A percentile compares a stretch with the other conserved stretches of the same genome.
Evolutionary conservation across 1,140 invertebrate genomes (phyloP).

Genomic region (Drosophila melanogaster): Release_6_plus_ISO1_MT NC_004354.4:15105001-15105500

Average conservation of each 20-base stretch:
- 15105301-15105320: conserved; percentile 23
- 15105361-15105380: conserved; percentile 99
- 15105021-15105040: not conserved
- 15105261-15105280: conserved; percentile 2
- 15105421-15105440: conserved; percentile 11
- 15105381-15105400: conserved; percentile 84
- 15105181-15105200: conserved; percentile 4
- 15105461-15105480: conserved; percentile 17
- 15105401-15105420: conserved; percentile 22
- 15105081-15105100: conserved; percentile 20
- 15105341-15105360: conserved; percentile 85
- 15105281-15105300: conserved; percentile 10
- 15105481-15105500: conserved; percentile 6
- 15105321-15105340: conserved; percentile 11
- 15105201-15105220: conserved; percentile 16
- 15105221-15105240: conserved; percentile 12
- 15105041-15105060: not conserved
- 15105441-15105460: not conserved
- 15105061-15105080: conserved; percentile 10
- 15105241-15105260: not conserved
- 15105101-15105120: not conserved
- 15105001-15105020: not conserved
- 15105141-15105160: conserved; percentile 7
- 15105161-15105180: conserved; percentile 9
- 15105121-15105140: not conserved